Conservation (phyloP, 2,797 vertebrate genomes). For the Luscinia luscinia region DNA sequence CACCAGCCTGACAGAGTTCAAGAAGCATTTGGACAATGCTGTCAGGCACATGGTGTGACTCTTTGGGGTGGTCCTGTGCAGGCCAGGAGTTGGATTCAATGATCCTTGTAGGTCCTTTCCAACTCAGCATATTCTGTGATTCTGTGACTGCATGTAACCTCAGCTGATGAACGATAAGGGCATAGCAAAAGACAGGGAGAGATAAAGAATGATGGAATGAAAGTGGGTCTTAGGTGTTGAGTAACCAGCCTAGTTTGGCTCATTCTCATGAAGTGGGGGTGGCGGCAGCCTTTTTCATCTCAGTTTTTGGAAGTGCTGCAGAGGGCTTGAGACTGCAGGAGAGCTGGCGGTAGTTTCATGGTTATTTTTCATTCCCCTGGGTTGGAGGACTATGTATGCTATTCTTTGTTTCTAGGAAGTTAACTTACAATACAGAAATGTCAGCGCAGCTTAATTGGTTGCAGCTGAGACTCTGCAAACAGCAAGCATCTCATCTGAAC, state of each 20-base stretch:
- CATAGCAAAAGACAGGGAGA: not conserved
- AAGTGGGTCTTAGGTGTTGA: constrained; percentile 3
- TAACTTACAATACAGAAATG: constrained; percentile 42
- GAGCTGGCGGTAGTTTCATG: constrained; percentile 26
- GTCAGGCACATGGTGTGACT: not conserved
- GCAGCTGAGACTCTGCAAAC: constrained; percentile 49
- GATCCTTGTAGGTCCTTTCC: not conserved
- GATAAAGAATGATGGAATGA: not conserved
- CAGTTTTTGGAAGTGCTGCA: constrained; percentile 35
- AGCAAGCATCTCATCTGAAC: constrained; percentile 17
- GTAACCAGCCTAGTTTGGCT: not conserved
- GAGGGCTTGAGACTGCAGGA: not conserved
- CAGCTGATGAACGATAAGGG: not conserved
- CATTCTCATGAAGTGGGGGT: not conserved
- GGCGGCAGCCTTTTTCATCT: constrained; percentile 32
- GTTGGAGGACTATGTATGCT: constrained; percentile 6
- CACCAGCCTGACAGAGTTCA: not conserved
- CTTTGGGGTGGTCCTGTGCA: not conserved
- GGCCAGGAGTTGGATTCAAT: not conserved
- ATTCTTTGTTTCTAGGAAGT: constrained; percentile 50
- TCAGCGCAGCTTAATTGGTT: constrained; percentile 46
- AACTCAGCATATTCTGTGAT: not conserved
- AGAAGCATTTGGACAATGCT: not conserved
- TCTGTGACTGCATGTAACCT: not conserved
- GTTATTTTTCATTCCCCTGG: not conserved